Evolutionary conservation across 2,113 vertebrate species (phyloP).

Genomic region (Carassius auratus): DNA sequence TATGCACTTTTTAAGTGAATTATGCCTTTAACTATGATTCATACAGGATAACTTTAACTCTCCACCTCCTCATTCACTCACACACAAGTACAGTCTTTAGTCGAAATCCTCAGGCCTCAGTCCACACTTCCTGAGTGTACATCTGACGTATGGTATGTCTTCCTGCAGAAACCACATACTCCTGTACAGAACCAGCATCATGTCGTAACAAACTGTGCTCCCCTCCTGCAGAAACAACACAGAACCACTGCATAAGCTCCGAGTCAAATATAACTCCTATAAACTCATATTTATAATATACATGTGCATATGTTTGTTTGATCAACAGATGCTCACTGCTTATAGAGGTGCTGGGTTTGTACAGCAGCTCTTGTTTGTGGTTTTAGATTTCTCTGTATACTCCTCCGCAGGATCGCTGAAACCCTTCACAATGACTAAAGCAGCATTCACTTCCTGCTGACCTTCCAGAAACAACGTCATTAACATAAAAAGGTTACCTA

Average conservation of each 20-base stretch:
- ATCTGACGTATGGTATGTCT: conserved; percentile 50
- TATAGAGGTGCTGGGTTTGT: conserved; percentile 26
- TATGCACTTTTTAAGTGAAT: not conserved
- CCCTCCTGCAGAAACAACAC: conserved; percentile 54
- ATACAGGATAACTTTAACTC: not conserved
- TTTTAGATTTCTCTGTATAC: too few species aligned
- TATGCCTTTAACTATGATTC: not conserved
- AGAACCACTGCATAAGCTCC: not conserved
- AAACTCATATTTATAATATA: too few species aligned
- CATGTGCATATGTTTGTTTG: not conserved
- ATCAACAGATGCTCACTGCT: conserved; percentile 54
- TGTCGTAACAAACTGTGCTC: conserved; percentile 60
- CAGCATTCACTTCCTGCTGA: too few species aligned
- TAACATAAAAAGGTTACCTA: too few species aligned
- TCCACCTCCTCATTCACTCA: not conserved
- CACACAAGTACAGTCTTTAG: conserved; percentile 42
- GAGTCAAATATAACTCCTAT: not conserved
- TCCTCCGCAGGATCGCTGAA: too few species aligned
- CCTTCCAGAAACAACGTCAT: too few species aligned
- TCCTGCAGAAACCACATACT: conserved; percentile 66
- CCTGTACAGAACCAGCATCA: conserved; percentile 55
- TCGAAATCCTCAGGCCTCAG: conserved; percentile 59
- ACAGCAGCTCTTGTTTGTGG: too few species aligned
- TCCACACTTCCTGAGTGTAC: conserved; percentile 61
- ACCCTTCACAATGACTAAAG: too few species aligned